Evolutionary conservation across 1,140 invertebrate species (phyloP).

Genomic region (Tetragnatha versicolor): DNA sequence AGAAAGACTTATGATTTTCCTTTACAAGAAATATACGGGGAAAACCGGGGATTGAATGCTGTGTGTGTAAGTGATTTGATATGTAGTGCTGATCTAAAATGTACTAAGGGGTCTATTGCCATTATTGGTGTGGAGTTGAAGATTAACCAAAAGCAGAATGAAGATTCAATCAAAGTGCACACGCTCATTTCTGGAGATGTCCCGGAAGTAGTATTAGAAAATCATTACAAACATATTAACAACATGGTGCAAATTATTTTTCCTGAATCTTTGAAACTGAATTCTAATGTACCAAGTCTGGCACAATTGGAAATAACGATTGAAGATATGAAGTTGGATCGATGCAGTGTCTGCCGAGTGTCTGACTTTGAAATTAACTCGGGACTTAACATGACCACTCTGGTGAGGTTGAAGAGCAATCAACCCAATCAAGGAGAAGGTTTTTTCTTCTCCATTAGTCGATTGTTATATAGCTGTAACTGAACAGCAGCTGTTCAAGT

Average conservation of each 20-base stretch:
- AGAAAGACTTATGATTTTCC: neutral
- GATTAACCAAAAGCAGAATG: neutral
- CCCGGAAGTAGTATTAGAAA: neutral
- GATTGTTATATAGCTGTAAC: neutral
- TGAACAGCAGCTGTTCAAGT: neutral
- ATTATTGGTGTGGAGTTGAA: slow-evolving; percentile 25
- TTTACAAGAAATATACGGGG: neutral
- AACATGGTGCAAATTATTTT: neutral
- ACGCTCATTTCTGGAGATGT: neutral
- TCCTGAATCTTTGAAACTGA: neutral
- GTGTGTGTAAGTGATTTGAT: neutral
- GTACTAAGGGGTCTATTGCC: neutral
- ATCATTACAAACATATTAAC: neutral
- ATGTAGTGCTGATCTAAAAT: neutral
- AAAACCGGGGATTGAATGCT: neutral
- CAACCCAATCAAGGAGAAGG: neutral
- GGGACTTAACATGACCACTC: neutral
- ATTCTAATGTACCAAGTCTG: too few relatives aligned
- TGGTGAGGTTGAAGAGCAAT: slow-evolving; percentile 4
- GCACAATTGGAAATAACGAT: slow-evolving; percentile 11
- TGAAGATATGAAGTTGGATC: slow-evolving; percentile 16
- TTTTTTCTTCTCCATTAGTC: slow-evolving; percentile 7
- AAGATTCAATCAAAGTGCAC: neutral
- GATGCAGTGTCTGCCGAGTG: neutral
- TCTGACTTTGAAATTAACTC: slow-evolving; percentile 4